phyloP scores from a whole-genome alignment of 2,113 vertebrate genomes.

The Neogobius melanostomus region DNA sequence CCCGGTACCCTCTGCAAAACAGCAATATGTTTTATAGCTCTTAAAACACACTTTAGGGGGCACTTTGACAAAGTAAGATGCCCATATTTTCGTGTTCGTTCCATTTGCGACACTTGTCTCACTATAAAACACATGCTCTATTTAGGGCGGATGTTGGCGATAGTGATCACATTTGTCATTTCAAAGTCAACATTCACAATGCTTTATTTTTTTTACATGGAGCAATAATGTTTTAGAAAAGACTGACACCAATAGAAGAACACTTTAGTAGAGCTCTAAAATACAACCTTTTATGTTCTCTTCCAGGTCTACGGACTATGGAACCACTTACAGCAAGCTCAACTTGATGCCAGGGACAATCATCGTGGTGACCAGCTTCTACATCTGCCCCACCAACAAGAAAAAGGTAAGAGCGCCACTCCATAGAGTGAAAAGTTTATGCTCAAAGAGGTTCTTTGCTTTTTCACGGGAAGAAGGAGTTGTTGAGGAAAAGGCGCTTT shows the following conservation, averaged over 20 bases:
- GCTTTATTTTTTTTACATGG: too few species aligned
- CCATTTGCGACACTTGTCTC: conserved; percentile 19
- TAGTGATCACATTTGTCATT: too few species aligned
- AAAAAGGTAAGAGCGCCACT: conserved; percentile 83
- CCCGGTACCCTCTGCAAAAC: conserved; percentile 20
- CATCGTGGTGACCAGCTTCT: conserved; percentile 94
- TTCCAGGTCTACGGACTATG: conserved; percentile 91
- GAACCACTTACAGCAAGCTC: conserved; percentile 91
- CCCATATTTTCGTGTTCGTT: conserved; percentile 14
- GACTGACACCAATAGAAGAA: too few species aligned
- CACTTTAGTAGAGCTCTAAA: not conserved
- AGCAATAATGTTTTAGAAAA: too few species aligned
- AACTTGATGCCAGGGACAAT: conserved; percentile 90
- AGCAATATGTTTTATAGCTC: conserved; percentile 36
- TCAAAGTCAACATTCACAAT: too few species aligned
- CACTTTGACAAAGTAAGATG: conserved; percentile 33
- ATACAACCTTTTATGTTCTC: not conserved
- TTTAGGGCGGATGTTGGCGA: too few species aligned
- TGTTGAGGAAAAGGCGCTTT: conserved; percentile 5
- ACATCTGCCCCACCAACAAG: conserved; percentile 96
- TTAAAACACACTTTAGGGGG: conserved; percentile 28
- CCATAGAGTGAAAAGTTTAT: not conserved
- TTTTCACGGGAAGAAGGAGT: not conserved
- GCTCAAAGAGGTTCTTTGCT: not conserved
- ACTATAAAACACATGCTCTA: conserved; percentile 3